A percentile compares a stretch with the other conserved stretches of the same genome.
Evolutionary conservation across 2,113 vertebrate genomes (phyloP).

Genomic region (Heptranchias perlo): DNA sequence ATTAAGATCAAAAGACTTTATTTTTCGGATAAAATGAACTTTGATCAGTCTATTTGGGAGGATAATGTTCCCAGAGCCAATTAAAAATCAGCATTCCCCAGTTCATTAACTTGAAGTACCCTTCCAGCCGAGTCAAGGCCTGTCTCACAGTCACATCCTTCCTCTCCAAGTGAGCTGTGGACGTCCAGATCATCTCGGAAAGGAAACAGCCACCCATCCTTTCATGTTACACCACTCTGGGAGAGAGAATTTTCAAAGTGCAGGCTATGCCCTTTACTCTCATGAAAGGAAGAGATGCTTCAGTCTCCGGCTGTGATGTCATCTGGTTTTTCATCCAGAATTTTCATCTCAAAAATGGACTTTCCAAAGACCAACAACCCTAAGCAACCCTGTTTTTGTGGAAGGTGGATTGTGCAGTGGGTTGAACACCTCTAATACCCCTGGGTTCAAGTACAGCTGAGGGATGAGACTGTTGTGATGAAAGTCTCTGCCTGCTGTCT

Average conservation of each 20-base stretch:
- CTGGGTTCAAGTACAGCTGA: neutral
- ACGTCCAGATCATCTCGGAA: neutral
- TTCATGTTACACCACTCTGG: neutral
- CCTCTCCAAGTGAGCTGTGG: neutral
- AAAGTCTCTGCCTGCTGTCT: too few species aligned
- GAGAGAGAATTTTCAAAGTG: neutral
- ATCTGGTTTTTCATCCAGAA: neutral
- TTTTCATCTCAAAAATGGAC: neutral
- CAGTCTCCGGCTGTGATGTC: neutral
- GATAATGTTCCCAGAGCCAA: neutral
- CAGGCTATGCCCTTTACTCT: neutral
- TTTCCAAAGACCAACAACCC: neutral
- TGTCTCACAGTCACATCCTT: slow-evolving; percentile 29
- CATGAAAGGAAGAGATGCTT: neutral
- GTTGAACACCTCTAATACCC: neutral
- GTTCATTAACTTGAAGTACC: neutral
- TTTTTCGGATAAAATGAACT: neutral
- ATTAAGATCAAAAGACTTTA: too few species aligned
- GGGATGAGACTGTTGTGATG: neutral
- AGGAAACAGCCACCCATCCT: slow-evolving; percentile 33
- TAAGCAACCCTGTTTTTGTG: neutral
- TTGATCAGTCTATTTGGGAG: neutral
- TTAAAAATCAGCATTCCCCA: neutral
- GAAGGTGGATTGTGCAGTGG: neutral
- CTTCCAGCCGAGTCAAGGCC: neutral